These are phyloP conservation scores for Syngnathus acus DNA, from an alignment of 2,797 vertebrate species.

Conservation along the genomic window DNA sequence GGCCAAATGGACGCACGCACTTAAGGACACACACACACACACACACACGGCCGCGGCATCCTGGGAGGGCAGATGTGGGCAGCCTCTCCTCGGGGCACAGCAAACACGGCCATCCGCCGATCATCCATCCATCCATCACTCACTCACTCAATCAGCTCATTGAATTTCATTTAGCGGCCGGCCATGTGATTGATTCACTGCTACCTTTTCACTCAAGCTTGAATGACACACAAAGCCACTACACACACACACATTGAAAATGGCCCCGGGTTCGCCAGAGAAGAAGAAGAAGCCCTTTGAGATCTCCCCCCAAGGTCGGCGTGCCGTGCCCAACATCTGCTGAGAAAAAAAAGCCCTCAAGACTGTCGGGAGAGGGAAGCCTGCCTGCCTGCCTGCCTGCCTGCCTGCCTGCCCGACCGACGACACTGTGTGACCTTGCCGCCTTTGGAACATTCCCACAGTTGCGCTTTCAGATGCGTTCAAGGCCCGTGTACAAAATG, in stretches of 20 bases:
- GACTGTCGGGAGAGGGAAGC: slow-evolving; percentile 51
- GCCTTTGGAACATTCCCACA: no score
- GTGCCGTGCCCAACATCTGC: slow-evolving; percentile 70
- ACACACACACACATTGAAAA: slow-evolving; percentile 18
- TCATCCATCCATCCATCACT: slow-evolving; percentile 52
- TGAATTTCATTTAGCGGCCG: slow-evolving; percentile 73
- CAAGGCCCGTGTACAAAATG: no score
- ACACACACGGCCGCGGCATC: slow-evolving; percentile 33
- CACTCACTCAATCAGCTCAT: slow-evolving; percentile 68
- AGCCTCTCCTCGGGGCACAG: slow-evolving; percentile 38
- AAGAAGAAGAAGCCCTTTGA: slow-evolving; percentile 58
- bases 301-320: slow-evolving; percentile 60
- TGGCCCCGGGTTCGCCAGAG: slow-evolving; percentile 51
- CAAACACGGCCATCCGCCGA: slow-evolving; percentile 53
- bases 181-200: slow-evolving; percentile 72
- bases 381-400: no score
- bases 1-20: slow-evolving; percentile 16
- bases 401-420: no score
- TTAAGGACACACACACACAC: no score
- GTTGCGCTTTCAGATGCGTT: no score
- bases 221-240: slow-evolving; percentile 67
- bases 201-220: slow-evolving; percentile 70
- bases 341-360: slow-evolving; percentile 56
- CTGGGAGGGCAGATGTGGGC: slow-evolving; percentile 63
- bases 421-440: no score